A percentile compares a stretch with the other conserved stretches of the same genome.
These are phyloP conservation scores for Lumbricus terrestris DNA, from an alignment of 2,888 invertebrate genomes.

Conservation along the genomic window DNA sequence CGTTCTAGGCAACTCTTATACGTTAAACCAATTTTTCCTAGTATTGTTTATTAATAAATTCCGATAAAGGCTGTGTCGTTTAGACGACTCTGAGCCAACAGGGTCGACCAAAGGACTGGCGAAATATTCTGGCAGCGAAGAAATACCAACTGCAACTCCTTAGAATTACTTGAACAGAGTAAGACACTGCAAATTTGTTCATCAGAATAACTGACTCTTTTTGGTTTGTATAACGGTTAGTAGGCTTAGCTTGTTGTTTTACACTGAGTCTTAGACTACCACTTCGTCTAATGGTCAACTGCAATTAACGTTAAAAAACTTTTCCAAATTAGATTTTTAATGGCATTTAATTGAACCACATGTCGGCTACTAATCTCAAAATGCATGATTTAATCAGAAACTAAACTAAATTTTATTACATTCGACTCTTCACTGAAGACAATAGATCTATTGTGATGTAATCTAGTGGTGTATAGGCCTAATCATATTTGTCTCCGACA, in stretches of 20 bases:
- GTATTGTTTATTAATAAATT: not conserved
- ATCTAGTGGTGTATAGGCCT: too few relatives aligned
- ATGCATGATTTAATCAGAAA: too few relatives aligned
- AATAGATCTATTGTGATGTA: too few relatives aligned
- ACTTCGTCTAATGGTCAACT: not conserved
- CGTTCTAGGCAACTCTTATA: not conserved
- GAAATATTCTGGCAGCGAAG: not conserved
- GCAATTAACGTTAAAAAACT: not conserved
- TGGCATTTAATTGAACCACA: too few relatives aligned
- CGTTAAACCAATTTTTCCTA: not conserved
- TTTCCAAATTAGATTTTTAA: too few relatives aligned
- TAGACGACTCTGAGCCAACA: not conserved
- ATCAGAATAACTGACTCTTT: not conserved
- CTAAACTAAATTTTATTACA: too few relatives aligned
- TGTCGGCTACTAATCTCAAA: too few relatives aligned
- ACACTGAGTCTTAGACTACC: not conserved
- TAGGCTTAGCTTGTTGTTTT: not conserved
- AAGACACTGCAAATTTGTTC: not conserved
- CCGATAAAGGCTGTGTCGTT: not conserved
- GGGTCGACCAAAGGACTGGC: not conserved
- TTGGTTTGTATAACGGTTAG: not conserved
- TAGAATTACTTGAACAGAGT: not conserved
- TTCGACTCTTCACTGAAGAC: too few relatives aligned
- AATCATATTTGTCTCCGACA: too few relatives aligned
- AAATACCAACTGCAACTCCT: not conserved